Evolutionary conservation across 2,888 invertebrate species (phyloP).

Genomic region (Apotomis turbidana): DNA sequence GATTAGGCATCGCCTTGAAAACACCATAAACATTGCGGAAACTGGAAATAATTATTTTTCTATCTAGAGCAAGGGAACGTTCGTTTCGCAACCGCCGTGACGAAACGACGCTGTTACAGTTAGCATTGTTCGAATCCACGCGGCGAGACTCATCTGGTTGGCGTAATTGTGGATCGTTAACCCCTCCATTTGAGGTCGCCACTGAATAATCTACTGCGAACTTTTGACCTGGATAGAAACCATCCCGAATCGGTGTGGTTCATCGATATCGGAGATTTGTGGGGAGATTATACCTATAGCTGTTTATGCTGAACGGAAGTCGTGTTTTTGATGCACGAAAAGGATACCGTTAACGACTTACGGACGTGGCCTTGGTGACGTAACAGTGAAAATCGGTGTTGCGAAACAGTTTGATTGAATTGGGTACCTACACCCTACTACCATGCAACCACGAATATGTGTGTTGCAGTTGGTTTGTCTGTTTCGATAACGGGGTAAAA

Average conservation of each 20-base stretch:
- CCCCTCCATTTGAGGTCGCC: slow-evolving; percentile 55
- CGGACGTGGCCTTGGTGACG: background rate
- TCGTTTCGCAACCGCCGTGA: slow-evolving; percentile 41
- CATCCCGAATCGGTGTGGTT: slow-evolving; percentile 19
- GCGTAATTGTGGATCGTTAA: slow-evolving; percentile 65
- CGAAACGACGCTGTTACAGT: slow-evolving; percentile 56
- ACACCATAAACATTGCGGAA: slow-evolving; percentile 51
- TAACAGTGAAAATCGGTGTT: too few species aligned
- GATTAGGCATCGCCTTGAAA: slow-evolving; percentile 42
- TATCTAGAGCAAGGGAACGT: slow-evolving; percentile 43
- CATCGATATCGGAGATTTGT: slow-evolving; percentile 2
- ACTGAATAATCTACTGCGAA: slow-evolving; percentile 49
- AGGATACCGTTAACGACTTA: background rate
- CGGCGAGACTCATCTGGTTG: slow-evolving; percentile 56
- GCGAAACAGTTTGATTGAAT: background rate
- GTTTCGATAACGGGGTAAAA: too few species aligned
- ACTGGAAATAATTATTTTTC: slow-evolving; percentile 40
- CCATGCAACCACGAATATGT: too few species aligned
- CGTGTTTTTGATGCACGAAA: background rate
- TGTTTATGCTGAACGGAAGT: background rate
- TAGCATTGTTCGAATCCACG: slow-evolving; percentile 62
- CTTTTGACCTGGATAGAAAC: slow-evolving; percentile 54
- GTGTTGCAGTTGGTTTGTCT: too few species aligned
- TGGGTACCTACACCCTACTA: too few species aligned
- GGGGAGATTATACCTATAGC: background rate